Evolutionary conservation across 1,140 invertebrate genomes (phyloP), one percentile per base, ranked within the genome.

Genomic region (Andricus grossulariae): DNA sequence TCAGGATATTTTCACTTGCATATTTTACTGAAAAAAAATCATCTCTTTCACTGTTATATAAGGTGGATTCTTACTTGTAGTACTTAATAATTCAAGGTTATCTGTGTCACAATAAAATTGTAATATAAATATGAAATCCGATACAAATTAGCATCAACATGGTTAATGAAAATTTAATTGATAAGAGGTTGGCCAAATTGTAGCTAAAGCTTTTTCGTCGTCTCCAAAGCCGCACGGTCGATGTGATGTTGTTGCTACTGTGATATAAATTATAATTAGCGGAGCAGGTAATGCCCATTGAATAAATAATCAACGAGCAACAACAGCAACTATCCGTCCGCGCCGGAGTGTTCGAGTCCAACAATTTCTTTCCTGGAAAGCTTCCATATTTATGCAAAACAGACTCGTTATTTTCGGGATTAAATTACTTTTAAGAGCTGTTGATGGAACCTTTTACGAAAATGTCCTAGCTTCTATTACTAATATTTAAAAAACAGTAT

Each of bases 211-310:
- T 75, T 82, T 78, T 79, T 78, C 78, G 76, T 72, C 74, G 78
- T 80, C 73, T 54, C 15, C 60, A 70, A 82, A 77, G 77, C 75
- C 80, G 79, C 77, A 83, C 74, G 79, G 83, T 77, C 85, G 87
- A 86, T 88, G 84, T 86, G 85, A 87, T 86, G 86, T 82, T 83
- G 80, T 83, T 83, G 84, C 82, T 84, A 83, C 84, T 83, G 88
- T 84, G 84, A 87, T 87, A 89, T 90, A 89, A 89, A 89, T 90
- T 90, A 89, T 89, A 90, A 89, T 90, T 89, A 89, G 85, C 78
- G 76, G 81, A 82, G 78, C 86, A 84, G 85, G 88, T 89, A 90
- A 89, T 89, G 87, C 86, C 85, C 85, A 85, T 84, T 89, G 87
- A 90, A 89, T 89, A 89, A 89, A 87, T 84, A 83, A 89, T 86